phyloP scores from a whole-genome alignment of 2,888 invertebrate species.

The Oscheius myriophilus region DNA sequence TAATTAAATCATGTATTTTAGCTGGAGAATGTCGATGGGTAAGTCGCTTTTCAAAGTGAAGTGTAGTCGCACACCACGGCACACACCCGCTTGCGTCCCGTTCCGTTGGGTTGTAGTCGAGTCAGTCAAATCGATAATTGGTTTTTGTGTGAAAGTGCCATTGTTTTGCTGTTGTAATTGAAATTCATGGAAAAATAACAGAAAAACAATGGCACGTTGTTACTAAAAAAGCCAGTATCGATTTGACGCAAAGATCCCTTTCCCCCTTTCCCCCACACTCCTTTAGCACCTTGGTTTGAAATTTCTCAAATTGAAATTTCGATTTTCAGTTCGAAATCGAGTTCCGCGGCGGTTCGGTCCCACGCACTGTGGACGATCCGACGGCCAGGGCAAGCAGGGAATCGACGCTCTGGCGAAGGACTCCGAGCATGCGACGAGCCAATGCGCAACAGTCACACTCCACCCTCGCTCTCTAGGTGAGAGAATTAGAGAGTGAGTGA shows the following conservation, averaged over 20 bases:
- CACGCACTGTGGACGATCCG: slow-evolving; percentile 49
- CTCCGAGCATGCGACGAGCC: slow-evolving; percentile 62
- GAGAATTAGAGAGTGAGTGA: background rate
- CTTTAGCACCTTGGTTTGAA: slow-evolving; percentile 5
- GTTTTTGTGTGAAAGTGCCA: too few species aligned
- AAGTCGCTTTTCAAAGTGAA: slow-evolving; percentile 16
- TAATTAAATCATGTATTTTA: slow-evolving; percentile 10
- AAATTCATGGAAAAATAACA: too few species aligned
- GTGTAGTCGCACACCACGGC: too few species aligned
- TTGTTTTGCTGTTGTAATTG: too few species aligned
- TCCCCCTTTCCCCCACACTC: background rate
- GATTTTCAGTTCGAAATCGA: slow-evolving; percentile 73
- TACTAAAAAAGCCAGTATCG: too few species aligned
- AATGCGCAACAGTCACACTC: slow-evolving; percentile 44
- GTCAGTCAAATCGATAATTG: too few species aligned
- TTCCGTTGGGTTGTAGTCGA: too few species aligned
- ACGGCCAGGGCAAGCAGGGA: slow-evolving; percentile 53
- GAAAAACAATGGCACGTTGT: too few species aligned
- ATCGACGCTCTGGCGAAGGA: slow-evolving; percentile 63
- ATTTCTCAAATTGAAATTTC: background rate
- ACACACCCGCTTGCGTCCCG: slow-evolving; percentile 22
- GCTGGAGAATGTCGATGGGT: slow-evolving; percentile 30
- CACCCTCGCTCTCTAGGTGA: slow-evolving; percentile 48
- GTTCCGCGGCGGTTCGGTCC: slow-evolving; percentile 71
- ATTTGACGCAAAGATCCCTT: too few species aligned